phyloP scores from a whole-genome alignment of 2,113 vertebrate genomes.

The Megaceryle torquata region DNA sequence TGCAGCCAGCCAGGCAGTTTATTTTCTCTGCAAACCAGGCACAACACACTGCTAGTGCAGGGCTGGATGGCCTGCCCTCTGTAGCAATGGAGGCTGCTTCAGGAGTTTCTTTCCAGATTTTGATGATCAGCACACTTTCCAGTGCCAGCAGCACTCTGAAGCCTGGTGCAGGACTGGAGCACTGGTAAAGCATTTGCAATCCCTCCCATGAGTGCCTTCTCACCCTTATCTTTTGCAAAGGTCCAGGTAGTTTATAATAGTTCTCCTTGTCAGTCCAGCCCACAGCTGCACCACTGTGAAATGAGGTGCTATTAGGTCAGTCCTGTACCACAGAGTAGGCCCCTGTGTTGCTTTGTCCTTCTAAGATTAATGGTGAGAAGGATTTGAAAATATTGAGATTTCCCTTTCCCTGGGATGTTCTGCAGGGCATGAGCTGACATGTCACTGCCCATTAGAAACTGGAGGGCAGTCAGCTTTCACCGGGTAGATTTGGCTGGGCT shows the following conservation, averaged over 20 bases:
- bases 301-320: not conserved
- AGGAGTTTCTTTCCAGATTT: not conserved
- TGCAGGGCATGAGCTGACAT: not conserved
- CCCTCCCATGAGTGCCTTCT: not conserved
- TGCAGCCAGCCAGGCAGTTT: not conserved
- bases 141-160: not conserved
- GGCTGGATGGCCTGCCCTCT: not conserved
- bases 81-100: not conserved
- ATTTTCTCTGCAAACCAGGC: not conserved
- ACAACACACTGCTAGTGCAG: not conserved
- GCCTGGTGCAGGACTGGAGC: not conserved
- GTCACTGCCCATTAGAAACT: not conserved
- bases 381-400: not conserved
- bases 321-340: not conserved
- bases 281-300: not conserved
- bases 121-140: not conserved
- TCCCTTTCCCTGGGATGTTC: not conserved
- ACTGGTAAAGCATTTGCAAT: not conserved
- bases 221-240: not conserved
- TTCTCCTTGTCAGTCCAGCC: not conserved
- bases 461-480: not conserved
- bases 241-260: not conserved
- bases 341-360: not conserved
- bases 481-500: not conserved
- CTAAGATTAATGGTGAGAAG: not conserved